Percentiles rank a stretch among this genome's conserved stretches.
Evolutionary conservation across 2,113 vertebrate species (phyloP).

Genomic region (Typhlomys cinereus): DNA sequence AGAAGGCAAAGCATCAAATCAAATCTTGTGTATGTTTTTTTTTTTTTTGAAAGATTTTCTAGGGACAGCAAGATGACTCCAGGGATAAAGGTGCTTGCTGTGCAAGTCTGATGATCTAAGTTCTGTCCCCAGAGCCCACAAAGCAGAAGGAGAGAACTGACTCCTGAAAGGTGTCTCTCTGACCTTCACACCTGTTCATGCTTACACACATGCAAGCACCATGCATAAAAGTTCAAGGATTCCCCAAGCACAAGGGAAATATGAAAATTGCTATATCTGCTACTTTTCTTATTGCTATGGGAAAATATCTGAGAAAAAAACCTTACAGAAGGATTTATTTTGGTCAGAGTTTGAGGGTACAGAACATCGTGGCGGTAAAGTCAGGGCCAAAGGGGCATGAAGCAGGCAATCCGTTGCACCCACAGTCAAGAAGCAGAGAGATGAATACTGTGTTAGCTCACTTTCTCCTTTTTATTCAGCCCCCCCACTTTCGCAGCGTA

Average conservation of each 20-base stretch:
- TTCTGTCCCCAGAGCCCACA: too few species aligned
- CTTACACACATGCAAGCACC: too few species aligned
- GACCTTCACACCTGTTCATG: too few species aligned
- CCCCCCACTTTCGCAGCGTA: not conserved
- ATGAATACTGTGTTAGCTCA: not conserved
- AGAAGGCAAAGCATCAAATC: not conserved
- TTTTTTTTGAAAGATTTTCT: conserved; percentile 22
- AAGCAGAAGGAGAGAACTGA: too few species aligned
- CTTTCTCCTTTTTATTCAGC: too few species aligned
- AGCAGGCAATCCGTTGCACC: not conserved
- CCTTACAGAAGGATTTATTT: not conserved
- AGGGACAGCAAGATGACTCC: too few species aligned
- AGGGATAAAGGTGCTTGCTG: too few species aligned
- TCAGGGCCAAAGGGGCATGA: not conserved
- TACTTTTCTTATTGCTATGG: not conserved
- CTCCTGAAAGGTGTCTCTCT: too few species aligned
- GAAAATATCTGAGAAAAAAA: not conserved
- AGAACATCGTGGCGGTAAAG: not conserved
- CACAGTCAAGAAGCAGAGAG: not conserved
- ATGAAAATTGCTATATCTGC: not conserved
- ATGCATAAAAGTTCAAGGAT: too few species aligned
- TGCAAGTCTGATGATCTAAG: too few species aligned
- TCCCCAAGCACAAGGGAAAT: not conserved
- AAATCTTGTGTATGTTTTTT: conserved; percentile 1
- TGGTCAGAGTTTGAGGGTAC: not conserved